A percentile compares a stretch with the other conserved stretches of the same genome.
phyloP scores from a whole-genome alignment of 1,140 invertebrate genomes.

The Odontomachus brunneus region DNA sequence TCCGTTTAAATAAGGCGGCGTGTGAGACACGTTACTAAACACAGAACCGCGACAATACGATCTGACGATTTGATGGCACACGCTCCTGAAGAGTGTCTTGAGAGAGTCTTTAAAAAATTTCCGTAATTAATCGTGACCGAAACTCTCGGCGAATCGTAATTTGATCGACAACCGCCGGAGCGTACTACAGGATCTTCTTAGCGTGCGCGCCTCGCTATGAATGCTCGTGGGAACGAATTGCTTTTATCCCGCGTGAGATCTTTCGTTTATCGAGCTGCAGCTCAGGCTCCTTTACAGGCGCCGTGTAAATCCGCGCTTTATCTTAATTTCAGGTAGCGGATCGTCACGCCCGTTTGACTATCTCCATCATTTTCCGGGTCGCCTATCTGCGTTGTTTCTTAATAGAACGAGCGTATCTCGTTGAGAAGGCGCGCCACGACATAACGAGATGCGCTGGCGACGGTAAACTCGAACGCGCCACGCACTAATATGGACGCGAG shows the following conservation, averaged over 20 bases:
- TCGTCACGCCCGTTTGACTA: conserved; percentile 47
- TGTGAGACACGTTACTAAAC: not conserved
- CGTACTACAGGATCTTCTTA: not conserved
- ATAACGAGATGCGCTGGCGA: conserved; percentile 36
- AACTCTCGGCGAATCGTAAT: conserved; percentile 24
- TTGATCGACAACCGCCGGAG: not conserved
- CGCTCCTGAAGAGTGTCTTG: too few species aligned
- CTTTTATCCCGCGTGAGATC: conserved; percentile 48
- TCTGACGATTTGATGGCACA: not conserved
- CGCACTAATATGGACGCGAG: conserved; percentile 15
- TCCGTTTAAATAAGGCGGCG: not conserved
- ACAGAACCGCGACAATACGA: not conserved
- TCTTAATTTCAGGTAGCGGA: conserved; percentile 60
- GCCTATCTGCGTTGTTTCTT: conserved; percentile 48
- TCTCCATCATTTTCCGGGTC: conserved; percentile 54
- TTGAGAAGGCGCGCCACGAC: not conserved
- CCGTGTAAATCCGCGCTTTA: conserved; percentile 46
- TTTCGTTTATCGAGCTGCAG: conserved; percentile 33
- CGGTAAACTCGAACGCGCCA: conserved; percentile 16
- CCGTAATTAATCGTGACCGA: not conserved
- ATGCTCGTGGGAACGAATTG: conserved; percentile 25
- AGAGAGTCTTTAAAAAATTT: conserved; percentile 7
- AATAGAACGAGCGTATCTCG: conserved; percentile 41
- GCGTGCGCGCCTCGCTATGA: conserved; percentile 1
- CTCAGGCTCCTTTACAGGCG: conserved; percentile 27